These are phyloP conservation scores for Drosophila multiciliata DNA, from an alignment of 2,888 invertebrate genomes.

Conservation along the genomic window DNA sequence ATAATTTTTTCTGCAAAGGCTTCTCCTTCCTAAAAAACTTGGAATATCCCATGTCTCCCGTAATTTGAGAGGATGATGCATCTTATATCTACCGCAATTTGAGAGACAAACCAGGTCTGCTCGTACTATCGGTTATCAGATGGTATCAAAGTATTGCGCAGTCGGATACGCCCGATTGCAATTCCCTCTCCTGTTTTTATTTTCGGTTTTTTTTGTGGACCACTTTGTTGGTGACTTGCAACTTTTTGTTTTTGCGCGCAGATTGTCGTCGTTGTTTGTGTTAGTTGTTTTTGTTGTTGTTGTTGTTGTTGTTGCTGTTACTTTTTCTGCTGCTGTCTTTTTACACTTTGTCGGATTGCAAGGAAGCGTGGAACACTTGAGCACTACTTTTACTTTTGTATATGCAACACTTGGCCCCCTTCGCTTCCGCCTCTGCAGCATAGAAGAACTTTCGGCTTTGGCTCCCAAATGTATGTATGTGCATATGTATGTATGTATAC, in stretches of 20 bases:
- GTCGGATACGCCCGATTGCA: too few relatives aligned
- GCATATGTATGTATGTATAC: not conserved
- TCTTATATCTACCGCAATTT: too few relatives aligned
- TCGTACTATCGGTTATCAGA: too few relatives aligned
- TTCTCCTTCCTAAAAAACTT: too few relatives aligned
- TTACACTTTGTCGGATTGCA: conserved; percentile 75
- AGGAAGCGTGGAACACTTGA: conserved; percentile 74
- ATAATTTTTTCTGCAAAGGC: too few relatives aligned
- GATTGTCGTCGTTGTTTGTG: conserved; percentile 28
- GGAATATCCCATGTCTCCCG: too few relatives aligned
- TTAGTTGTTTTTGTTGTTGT: conserved; percentile 18
- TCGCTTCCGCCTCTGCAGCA: conserved; percentile 2
- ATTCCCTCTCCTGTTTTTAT: conserved; percentile 2
- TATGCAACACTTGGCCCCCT: conserved; percentile 62
- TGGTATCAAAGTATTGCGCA: too few relatives aligned
- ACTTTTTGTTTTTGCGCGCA: conserved; percentile 60
- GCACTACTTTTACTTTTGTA: conserved; percentile 79
- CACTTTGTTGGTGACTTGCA: conserved; percentile 73
- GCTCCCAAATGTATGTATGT: not conserved
- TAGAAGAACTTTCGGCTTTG: conserved; percentile 34
- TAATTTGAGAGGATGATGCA: too few relatives aligned
- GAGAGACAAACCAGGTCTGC: too few relatives aligned
- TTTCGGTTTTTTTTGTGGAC: conserved; percentile 62
- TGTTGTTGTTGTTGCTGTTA: conserved; percentile 40
- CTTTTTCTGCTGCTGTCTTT: conserved; percentile 54